A percentile compares a stretch with the other conserved stretches of the same genome.
Conservation (phyloP, 1,140 invertebrate species). For the Drosophila suzukii region DNA sequence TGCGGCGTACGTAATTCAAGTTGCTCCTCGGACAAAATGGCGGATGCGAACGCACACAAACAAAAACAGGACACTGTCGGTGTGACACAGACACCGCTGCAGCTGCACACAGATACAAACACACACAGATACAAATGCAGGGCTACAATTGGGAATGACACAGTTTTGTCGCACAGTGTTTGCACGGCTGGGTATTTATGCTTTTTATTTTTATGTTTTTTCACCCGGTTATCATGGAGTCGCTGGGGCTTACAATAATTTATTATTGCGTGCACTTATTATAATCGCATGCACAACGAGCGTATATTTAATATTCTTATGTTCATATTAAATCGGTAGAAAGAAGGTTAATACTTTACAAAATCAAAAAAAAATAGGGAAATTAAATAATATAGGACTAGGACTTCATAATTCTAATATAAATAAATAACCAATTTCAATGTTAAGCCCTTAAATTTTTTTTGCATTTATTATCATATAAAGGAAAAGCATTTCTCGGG, state of each 20-base stretch:
- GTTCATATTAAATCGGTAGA: neutral
- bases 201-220: constrained; percentile 30
- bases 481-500: too few relatives aligned
- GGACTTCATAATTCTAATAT: too few relatives aligned
- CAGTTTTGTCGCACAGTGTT: constrained; percentile 62
- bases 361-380: too few relatives aligned
- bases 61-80: constrained; percentile 13
- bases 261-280: neutral
- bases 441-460: too few relatives aligned
- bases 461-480: too few relatives aligned
- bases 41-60: constrained; percentile 34
- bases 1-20: constrained; percentile 81
- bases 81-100: constrained; percentile 2
- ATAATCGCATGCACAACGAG: neutral
- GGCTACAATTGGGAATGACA: constrained; percentile 57
- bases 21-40: constrained; percentile 34
- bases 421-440: too few relatives aligned
- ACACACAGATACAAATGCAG: constrained; percentile 1
- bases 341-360: neutral
- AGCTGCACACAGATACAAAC: neutral
- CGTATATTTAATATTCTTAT: neutral
- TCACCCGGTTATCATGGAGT: constrained; percentile 8
- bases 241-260: too few relatives aligned
- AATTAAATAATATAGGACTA: too few relatives aligned
- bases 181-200: constrained; percentile 31